A percentile compares a stretch with the other conserved stretches of the same genome.
Conservation (phyloP, 2,888 invertebrate species). For the Cataglyphis altisquamis region DNA sequence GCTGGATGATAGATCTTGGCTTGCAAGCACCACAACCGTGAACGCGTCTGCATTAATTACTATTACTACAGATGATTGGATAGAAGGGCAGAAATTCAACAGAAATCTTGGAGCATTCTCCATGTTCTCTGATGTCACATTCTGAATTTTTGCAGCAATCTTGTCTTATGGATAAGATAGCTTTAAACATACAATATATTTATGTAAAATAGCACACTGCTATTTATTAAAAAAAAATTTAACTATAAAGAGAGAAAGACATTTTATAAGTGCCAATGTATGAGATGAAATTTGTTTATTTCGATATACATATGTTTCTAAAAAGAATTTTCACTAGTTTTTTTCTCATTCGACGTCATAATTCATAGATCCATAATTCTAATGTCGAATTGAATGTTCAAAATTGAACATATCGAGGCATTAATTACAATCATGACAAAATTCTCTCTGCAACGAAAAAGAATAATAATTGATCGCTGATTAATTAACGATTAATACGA, state of each 20-base stretch:
- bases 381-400: neutral
- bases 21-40: neutral
- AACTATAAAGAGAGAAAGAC: neutral
- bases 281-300: neutral
- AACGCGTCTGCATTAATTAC: neutral
- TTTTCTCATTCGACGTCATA: neutral
- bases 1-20: neutral
- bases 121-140: neutral
- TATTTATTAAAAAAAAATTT: conserved; percentile 10
- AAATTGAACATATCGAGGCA: neutral
- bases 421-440: conserved; percentile 23
- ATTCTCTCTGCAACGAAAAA: neutral
- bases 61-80: neutral
- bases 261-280: neutral
- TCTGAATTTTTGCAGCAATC: neutral
- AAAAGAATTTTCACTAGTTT: neutral
- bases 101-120: neutral
- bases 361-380: neutral
- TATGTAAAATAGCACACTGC: neutral
- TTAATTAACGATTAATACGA: conserved; percentile 51
- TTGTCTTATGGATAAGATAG: neutral
- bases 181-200: neutral
- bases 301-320: neutral
- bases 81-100: neutral
- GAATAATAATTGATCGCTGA: conserved; percentile 36